Evolutionary conservation across 1,140 invertebrate species (phyloP).

Genomic region (Tetramorium alpestre): DNA sequence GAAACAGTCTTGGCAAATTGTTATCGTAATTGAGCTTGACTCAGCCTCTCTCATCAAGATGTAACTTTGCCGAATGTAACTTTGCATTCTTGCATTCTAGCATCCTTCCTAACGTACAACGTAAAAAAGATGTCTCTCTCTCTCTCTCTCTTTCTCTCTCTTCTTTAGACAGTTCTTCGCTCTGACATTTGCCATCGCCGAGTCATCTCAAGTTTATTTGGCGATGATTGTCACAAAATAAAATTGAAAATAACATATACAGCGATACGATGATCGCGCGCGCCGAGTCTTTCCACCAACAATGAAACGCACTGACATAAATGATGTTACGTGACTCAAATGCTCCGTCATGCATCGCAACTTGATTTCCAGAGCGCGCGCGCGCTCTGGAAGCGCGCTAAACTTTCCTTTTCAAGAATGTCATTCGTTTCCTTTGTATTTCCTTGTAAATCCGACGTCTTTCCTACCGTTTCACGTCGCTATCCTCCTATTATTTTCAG

Average conservation of each 20-base stretch:
- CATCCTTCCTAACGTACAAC: too few relatives aligned
- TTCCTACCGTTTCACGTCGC: conserved; percentile 27
- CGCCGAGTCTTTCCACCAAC: neutral
- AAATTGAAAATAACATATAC: neutral
- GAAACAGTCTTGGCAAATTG: conserved; percentile 55
- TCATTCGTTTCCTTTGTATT: conserved; percentile 73
- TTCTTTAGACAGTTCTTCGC: neutral
- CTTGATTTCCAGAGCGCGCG: conserved; percentile 62
- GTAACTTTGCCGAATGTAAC: neutral
- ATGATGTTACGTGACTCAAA: conserved; percentile 50
- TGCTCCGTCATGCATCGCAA: conserved; percentile 67
- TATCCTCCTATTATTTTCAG: conserved; percentile 52
- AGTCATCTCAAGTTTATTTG: neutral
- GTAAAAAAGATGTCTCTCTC: neutral
- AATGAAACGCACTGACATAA: conserved; percentile 22
- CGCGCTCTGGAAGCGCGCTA: neutral
- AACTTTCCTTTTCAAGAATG: conserved; percentile 76
- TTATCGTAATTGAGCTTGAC: conserved; percentile 41
- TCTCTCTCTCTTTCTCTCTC: neutral
- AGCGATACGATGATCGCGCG: neutral
- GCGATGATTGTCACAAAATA: neutral
- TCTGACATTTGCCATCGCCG: neutral
- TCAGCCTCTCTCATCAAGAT: conserved; percentile 8
- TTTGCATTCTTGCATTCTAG: neutral
- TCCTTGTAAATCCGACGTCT: conserved; percentile 31